Conservation (phyloP, 2,797 vertebrate species). For the Bovichtus variegatus region DNA sequence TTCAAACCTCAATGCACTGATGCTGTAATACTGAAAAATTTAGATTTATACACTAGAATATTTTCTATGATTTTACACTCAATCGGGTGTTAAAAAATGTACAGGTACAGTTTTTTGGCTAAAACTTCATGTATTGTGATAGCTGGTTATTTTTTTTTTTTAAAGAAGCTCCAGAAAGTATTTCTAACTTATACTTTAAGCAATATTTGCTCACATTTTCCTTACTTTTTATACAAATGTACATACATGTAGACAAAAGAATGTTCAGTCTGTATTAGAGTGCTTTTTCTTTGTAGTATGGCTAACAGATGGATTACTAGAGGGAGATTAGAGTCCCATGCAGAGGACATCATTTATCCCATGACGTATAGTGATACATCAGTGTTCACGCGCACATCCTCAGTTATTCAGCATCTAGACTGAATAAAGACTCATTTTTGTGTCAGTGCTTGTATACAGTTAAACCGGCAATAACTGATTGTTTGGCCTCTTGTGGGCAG, state of each 20-base stretch:
- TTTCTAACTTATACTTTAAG: neutral
- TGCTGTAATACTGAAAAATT: neutral
- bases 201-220: too few relatives aligned
- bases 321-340: conserved; percentile 21
- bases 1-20: neutral
- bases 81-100: neutral
- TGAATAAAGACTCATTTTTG: neutral
- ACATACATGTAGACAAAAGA: neutral
- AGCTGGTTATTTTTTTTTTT: too few relatives aligned
- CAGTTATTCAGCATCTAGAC: conserved; percentile 20
- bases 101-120: neutral
- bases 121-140: neutral
- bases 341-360: conserved; percentile 41
- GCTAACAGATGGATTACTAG: conserved; percentile 38
- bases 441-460: neutral
- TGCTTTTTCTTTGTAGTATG: conserved; percentile 14
- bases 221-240: neutral
- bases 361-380: conserved; percentile 40
- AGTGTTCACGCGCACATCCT: conserved; percentile 28
- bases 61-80: neutral
- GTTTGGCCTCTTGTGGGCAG: conserved; percentile 3
- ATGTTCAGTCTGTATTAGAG: neutral
- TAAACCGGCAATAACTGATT: neutral
- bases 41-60: neutral
- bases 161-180: neutral